Base-by-base conservation (phyloP, 2,113 vertebrate genomes). In the Grantiella picta region DNA sequence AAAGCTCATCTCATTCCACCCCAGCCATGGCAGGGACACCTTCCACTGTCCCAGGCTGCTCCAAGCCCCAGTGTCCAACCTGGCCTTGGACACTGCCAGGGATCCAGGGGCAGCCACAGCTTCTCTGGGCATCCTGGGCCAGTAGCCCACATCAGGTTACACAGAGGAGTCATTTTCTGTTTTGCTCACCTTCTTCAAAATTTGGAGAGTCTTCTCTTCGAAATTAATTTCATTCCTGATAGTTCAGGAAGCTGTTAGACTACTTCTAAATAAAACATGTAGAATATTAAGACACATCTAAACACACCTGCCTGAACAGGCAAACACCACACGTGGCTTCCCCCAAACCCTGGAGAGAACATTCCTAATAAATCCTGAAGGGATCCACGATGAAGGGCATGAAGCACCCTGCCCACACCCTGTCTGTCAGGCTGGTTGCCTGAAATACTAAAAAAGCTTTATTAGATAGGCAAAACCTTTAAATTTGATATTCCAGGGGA, bases 1-100 rank as follows among this genome's bases (percentile, higher is more conserved):
- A 64, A 35, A 88, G 3, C 15, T 1, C 64, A 60, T 4, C 54
- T 1, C 1, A 2, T 2, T 0, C 40, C 40, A 25, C 0, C n/a
- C 12, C 49, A 10, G 38, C 54, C 73, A 45, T 9, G 49, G 56
- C 64, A 70, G 47, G n/a, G 56, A 53, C 65, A 24, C 28, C n/a
- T 87, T 0, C 65, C 65, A 25, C 29, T 42, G 36, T 7, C 9
- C 65, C 83, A 77, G 63, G 61, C 6, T 35, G 82, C 52, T 68
- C 83, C 63, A 7, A 64, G 33, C 33, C 47, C 49, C 36, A 17
- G 0, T 23, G 54, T 10, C 83, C 65, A 87, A 0, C 20, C 66
- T 35, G 66, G 49, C 63, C 61, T 59, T 2, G 82, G 69, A 5
- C 70, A 85, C 59, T 75, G 3, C 54, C 63, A 86, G 73, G 84